Evolutionary conservation across 2,113 vertebrate species (phyloP).

Genomic region (Nothocercus julius): DNA sequence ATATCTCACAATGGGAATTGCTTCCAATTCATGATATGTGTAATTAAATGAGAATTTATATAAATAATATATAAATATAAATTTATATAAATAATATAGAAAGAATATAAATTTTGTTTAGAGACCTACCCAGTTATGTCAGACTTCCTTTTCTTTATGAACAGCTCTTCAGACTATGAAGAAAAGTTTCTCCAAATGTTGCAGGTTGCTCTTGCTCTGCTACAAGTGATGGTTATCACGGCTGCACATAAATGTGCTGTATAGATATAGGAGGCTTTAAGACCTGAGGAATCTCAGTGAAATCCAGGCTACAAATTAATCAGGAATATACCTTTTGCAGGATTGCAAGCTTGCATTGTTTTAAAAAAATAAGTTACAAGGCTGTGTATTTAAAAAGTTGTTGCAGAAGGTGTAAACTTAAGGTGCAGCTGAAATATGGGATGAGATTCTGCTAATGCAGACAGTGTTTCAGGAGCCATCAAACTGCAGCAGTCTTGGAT

Average conservation of each 20-base stretch:
- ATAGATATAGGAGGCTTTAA: background rate
- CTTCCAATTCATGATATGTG: background rate
- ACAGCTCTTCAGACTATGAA: background rate
- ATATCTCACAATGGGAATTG: background rate
- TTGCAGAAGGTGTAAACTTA: background rate
- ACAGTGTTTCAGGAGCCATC: background rate
- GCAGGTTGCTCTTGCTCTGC: background rate
- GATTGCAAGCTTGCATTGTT: background rate
- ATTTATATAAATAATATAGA: background rate
- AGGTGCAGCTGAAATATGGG: background rate
- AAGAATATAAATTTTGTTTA: background rate
- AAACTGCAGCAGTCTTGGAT: background rate
- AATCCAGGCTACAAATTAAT: background rate
- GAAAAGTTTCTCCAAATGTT: background rate
- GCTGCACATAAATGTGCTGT: background rate
- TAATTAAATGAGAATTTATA: background rate
- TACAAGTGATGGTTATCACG: background rate
- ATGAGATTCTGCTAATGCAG: background rate
- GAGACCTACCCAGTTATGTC: background rate
- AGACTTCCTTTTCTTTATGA: background rate
- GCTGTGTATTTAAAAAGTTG: background rate
- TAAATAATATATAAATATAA: too few species aligned
- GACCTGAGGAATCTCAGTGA: background rate
- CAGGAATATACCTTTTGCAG: rapidly evolving
- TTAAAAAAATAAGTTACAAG: background rate